Evolutionary conservation across 2,797 vertebrate genomes (phyloP), one percentile per base, ranked within the genome.

Genomic region (Ctenopoma kingsleyae): DNA sequence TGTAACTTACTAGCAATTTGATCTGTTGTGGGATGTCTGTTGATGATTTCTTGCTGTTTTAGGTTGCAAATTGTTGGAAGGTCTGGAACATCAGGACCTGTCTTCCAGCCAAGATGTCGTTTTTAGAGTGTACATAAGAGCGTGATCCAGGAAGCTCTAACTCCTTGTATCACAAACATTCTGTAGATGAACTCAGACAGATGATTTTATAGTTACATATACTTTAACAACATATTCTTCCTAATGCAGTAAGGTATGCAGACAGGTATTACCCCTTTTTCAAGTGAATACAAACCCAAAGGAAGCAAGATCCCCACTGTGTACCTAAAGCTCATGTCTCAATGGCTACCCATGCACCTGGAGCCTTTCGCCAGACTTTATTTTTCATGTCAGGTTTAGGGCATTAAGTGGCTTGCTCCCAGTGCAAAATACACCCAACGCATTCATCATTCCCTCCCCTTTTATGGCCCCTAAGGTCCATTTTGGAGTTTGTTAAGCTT

Each of bases 1-100:
- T 68, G 69, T 69, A 82, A 82, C 71, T 57, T 41, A 47, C 32
- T 72, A 54, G 55, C 35, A 72, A 43, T 57, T 66, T 38, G 23
- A 75, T 83, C 47, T 57, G n/a, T 61, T 76, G 22, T 55, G 70
- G 72, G 62, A 78, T 68, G 67, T 75, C 50, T 55, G 67, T 46
- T 59, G 67, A 67, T 68, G 47, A 84, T 67, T 77, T 27, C 73
- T 36, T 43, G 41, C 41, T 44, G 67, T 74, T 78, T 81, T 69
- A 69, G 59, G 46, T 76, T 80, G 60, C 60, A 78, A 19, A 75
- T 67, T 57, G 47, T 54, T 66, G 51, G 19, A 72, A 61, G 53
- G 59, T 76, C 65, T 44, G 36, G 20, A 58, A 73, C 59, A 67
- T 51, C 48, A 27, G 32, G 22, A 43, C 19, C 4, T 61, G 4